Conservation (phyloP, 2,113 vertebrate species). For the Mustelus asterias region DNA sequence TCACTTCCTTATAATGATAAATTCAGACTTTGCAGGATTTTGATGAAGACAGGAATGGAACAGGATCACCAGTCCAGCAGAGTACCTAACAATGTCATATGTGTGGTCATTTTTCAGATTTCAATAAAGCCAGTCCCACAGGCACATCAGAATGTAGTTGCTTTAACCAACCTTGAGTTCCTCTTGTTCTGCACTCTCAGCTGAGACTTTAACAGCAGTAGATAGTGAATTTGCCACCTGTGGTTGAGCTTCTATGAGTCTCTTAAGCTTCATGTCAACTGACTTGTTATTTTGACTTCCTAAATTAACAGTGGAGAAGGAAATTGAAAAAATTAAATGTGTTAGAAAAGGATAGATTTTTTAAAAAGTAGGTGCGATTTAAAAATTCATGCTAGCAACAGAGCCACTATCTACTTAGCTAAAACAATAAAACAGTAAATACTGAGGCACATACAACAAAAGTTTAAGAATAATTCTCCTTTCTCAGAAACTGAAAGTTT, state of each 20-base stretch:
- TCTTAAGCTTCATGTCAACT: slow-evolving; percentile 85
- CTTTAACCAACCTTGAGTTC: slow-evolving; percentile 60
- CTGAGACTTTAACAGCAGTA: slow-evolving; percentile 52
- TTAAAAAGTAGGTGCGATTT: not conserved
- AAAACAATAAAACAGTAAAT: not conserved
- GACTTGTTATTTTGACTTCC: slow-evolving; percentile 78
- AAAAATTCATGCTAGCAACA: not conserved
- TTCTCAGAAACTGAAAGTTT: not conserved
- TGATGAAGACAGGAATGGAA: not conserved
- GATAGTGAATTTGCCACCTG: slow-evolving; percentile 68
- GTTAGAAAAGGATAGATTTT: not conserved
- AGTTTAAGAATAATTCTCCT: not conserved
- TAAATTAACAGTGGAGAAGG: slow-evolving; percentile 49
- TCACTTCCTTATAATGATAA: not conserved
- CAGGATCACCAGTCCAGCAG: not conserved
- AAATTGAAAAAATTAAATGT: slow-evolving; percentile 43
- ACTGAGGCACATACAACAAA: not conserved
- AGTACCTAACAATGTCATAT: not conserved
- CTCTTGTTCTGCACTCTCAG: slow-evolving; percentile 54
- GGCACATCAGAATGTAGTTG: not conserved
- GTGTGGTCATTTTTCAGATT: not conserved
- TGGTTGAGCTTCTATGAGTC: slow-evolving; percentile 71
- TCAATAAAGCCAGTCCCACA: not conserved
- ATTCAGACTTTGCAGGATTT: not conserved
- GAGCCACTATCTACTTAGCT: not conserved